These are phyloP conservation scores for Strix occidentalis DNA, from an alignment of 2,797 vertebrate genomes.

Conservation along the genomic window DNA sequence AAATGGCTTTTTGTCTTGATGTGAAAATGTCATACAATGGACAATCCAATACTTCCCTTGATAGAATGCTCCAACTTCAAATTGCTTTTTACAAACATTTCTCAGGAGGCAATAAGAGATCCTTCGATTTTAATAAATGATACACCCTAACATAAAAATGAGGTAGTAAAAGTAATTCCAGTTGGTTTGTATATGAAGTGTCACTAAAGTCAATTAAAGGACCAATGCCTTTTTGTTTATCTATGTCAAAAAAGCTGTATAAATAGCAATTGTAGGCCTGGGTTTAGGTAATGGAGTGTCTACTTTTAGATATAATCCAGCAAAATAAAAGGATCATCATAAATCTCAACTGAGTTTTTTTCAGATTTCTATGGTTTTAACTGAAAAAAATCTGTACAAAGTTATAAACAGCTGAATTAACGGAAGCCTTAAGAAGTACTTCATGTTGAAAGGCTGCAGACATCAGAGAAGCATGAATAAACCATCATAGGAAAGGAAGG, in stretches of 20 bases:
- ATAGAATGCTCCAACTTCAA: neutral
- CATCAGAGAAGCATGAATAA: neutral
- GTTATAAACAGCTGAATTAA: neutral
- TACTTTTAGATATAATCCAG: neutral
- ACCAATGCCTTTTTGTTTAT: neutral
- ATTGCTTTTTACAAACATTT: neutral
- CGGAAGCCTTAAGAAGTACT: neutral
- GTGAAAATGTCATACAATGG: neutral
- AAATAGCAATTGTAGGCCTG: neutral
- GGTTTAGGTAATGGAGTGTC: neutral
- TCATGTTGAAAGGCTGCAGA: neutral
- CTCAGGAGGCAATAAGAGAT: neutral
- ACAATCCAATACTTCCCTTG: neutral
- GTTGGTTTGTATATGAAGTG: neutral
- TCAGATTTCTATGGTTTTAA: neutral
- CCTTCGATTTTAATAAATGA: neutral
- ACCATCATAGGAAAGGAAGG: neutral
- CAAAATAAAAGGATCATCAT: neutral
- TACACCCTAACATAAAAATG: neutral
- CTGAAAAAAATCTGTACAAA: neutral
- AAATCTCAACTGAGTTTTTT: neutral
- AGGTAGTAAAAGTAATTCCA: neutral
- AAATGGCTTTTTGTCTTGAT: neutral
- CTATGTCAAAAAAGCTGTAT: neutral
- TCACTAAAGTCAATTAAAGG: neutral